Percentiles rank a stretch among this genome's conserved stretches.
These are phyloP conservation scores for Diogma glabrata DNA, from an alignment of 2,888 invertebrate species.

Conservation along the genomic window DNA sequence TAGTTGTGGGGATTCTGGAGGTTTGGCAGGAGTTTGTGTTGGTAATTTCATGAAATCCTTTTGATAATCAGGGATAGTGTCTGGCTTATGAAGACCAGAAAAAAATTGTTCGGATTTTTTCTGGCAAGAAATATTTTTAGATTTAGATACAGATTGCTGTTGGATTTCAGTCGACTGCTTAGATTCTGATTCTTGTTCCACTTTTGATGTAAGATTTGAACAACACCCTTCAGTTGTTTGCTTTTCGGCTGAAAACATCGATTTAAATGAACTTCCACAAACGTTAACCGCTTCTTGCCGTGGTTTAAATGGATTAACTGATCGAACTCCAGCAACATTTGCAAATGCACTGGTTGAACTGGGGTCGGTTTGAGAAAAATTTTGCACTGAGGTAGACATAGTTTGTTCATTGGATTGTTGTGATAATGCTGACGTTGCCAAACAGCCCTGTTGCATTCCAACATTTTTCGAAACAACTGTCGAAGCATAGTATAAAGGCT, in stretches of 20 bases:
- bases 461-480: neutral
- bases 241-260: neutral
- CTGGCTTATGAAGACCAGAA: slow-evolving; percentile 50
- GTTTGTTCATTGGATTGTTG: too few species aligned
- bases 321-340: slow-evolving; percentile 24
- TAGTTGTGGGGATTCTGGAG: slow-evolving; percentile 43
- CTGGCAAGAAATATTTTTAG: slow-evolving; percentile 19
- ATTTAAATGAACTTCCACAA: neutral
- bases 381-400: slow-evolving; percentile 14
- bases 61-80: slow-evolving; percentile 52
- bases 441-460: neutral
- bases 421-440: too few species aligned
- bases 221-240: neutral
- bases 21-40: slow-evolving; percentile 44
- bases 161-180: slow-evolving; percentile 29
- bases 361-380: too few species aligned
- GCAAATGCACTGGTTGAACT: slow-evolving; percentile 34
- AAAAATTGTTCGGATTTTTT: slow-evolving; percentile 16
- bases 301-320: slow-evolving; percentile 33
- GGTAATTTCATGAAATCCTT: slow-evolving; percentile 47
- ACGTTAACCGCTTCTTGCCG: slow-evolving; percentile 16
- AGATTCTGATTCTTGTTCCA: slow-evolving; percentile 10
- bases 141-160: slow-evolving; percentile 27
- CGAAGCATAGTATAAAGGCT: neutral
- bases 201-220: neutral